Evolutionary conservation across 2,113 vertebrate genomes (phyloP).

Genomic region (Lophura nycthemera): DNA sequence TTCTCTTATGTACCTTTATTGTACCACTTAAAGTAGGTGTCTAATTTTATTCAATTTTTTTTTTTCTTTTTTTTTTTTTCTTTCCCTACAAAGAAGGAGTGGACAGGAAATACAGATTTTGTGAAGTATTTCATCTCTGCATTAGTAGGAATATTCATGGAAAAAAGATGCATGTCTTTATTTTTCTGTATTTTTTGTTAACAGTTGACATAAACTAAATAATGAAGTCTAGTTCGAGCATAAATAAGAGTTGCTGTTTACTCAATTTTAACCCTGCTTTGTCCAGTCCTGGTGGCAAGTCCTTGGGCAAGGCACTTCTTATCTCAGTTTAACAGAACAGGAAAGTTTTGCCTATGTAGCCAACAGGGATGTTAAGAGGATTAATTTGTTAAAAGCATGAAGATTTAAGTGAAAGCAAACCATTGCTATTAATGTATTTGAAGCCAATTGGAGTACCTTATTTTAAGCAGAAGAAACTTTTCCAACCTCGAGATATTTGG

Average conservation of each 20-base stretch:
- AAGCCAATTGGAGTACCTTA: not conserved
- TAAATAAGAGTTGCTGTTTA: not conserved
- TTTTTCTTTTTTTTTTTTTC: not conserved
- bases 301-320: slow-evolving; percentile 13
- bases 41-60: not conserved
- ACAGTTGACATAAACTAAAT: not conserved
- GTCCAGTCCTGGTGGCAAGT: not conserved
- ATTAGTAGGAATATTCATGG: not conserved
- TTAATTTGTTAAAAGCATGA: slow-evolving; percentile 42
- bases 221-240: not conserved
- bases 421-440: not conserved
- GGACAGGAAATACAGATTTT: not conserved
- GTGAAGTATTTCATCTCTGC: not conserved
- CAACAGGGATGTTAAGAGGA: slow-evolving; percentile 36
- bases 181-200: not conserved
- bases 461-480: not conserved
- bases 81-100: not conserved
- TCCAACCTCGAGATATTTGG: not conserved
- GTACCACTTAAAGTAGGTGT: not conserved
- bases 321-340: slow-evolving; percentile 38
- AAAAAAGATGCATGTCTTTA: not conserved
- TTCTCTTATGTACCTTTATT: not conserved
- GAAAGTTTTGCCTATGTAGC: not conserved
- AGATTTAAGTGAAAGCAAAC: slow-evolving; percentile 3
- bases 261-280: slow-evolving; percentile 39